phyloP scores from a whole-genome alignment of 2,113 vertebrate genomes.

The Petroica traversi region DNA sequence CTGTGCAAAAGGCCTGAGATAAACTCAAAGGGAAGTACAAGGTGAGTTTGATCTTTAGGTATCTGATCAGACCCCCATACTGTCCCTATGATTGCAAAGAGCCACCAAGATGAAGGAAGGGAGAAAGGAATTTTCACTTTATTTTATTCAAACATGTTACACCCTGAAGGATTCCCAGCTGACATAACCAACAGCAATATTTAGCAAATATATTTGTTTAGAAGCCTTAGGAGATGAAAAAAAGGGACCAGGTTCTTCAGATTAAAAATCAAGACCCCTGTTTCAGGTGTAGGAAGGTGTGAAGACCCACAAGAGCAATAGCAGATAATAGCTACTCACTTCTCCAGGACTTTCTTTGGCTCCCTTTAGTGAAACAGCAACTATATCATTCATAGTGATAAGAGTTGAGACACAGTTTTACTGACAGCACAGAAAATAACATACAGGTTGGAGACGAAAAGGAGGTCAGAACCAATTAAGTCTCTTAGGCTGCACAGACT shows the following conservation, averaged over 20 bases:
- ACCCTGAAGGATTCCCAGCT: neutral
- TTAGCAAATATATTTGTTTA: neutral
- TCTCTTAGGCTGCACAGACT: neutral
- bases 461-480: neutral
- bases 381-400: neutral
- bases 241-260: neutral
- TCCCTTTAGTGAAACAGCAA: neutral
- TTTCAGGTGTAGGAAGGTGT: neutral
- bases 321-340: neutral
- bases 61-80: neutral
- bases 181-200: neutral
- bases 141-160: neutral
- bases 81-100: neutral
- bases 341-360: neutral
- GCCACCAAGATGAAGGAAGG: neutral
- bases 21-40: neutral
- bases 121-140: neutral
- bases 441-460: neutral
- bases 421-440: neutral
- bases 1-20: neutral
- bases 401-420: neutral
- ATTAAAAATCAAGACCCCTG: neutral
- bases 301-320: neutral
- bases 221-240: neutral
- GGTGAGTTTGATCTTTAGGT: neutral